Conservation (phyloP, 2,113 vertebrate genomes). For the Tetrax tetrax region DNA sequence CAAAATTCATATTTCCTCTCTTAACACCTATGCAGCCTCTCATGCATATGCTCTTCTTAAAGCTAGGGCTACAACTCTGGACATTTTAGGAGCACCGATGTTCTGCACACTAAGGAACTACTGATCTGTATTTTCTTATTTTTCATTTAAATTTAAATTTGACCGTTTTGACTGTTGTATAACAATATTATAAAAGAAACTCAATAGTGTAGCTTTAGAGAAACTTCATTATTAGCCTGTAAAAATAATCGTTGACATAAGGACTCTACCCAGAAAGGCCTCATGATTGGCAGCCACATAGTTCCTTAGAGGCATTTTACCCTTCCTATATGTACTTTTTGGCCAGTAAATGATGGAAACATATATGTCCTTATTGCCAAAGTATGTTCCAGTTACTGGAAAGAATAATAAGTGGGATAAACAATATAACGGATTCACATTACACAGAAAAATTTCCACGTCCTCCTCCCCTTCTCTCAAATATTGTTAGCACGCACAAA, state of each 20-base stretch:
- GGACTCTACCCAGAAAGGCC: conserved; percentile 49
- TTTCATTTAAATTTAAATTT: neutral
- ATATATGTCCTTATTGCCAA: conserved; percentile 49
- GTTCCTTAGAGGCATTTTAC: conserved; percentile 30
- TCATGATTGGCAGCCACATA: conserved; percentile 37
- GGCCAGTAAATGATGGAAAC: conserved; percentile 55
- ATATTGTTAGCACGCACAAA: neutral
- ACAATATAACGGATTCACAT: conserved; percentile 37
- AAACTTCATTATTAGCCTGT: conserved; percentile 15
- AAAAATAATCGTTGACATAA: conserved; percentile 34
- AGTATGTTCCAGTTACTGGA: conserved; percentile 58
- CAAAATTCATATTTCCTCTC: neutral
- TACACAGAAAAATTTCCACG: conserved; percentile 33
- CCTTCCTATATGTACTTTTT: conserved; percentile 61
- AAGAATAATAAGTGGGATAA: conserved; percentile 34
- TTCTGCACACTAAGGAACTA: neutral
- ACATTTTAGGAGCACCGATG: neutral
- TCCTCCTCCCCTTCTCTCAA: neutral
- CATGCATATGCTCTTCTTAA: neutral
- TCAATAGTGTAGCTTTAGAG: neutral
- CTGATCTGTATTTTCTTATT: neutral
- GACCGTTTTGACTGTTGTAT: neutral
- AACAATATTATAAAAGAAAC: neutral
- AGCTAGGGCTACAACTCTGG: neutral
- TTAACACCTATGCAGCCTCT: neutral